These are phyloP conservation scores for Lepas anatifera DNA, from an alignment of 2,888 invertebrate species.

Conservation along the genomic window DNA sequence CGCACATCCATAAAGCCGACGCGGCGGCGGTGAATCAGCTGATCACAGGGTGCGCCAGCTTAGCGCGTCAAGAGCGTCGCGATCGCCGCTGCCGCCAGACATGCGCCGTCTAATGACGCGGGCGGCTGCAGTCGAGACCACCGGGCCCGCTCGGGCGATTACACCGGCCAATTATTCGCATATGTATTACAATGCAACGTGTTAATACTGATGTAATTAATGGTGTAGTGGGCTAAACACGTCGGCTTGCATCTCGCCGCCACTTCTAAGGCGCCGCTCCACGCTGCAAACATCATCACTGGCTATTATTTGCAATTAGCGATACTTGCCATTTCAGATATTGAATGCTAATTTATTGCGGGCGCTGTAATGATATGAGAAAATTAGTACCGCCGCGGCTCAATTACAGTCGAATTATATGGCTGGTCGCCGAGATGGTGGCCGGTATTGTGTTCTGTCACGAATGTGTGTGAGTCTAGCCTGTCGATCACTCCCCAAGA, in stretches of 20 bases:
- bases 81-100: neutral
- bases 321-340: conserved; percentile 8
- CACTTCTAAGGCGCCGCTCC: neutral
- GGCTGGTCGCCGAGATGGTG: neutral
- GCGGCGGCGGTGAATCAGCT: neutral
- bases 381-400: neutral
- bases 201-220: conserved; percentile 3
- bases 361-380: neutral
- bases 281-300: neutral
- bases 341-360: conserved; percentile 9
- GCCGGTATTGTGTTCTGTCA: neutral
- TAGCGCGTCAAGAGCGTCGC: neutral
- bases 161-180: neutral
- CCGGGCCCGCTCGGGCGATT: neutral
- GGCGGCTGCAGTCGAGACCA: neutral
- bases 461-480: too few species aligned
- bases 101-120: neutral
- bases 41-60: neutral
- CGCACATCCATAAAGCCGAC: too few species aligned
- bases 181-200: conserved; percentile 6
- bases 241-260: neutral
- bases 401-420: neutral
- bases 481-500: too few species aligned
- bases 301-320: conserved; percentile 9
- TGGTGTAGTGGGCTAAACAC: neutral